phyloP scores from a whole-genome alignment of 2,797 vertebrate species.

The Mus spretus region DNA sequence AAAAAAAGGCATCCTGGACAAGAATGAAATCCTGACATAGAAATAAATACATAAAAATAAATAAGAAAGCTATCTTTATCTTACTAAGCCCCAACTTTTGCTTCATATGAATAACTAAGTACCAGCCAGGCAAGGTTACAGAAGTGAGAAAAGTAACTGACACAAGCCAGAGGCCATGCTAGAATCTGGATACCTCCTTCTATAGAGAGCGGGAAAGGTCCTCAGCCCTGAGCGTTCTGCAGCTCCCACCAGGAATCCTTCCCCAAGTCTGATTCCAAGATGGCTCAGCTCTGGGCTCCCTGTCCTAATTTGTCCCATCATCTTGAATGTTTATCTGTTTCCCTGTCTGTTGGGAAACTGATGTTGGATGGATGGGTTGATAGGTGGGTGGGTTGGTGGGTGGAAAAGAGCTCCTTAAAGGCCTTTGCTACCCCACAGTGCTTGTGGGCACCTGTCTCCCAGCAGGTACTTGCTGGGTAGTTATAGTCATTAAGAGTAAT shows the following conservation, averaged over 20 bases:
- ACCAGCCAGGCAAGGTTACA: neutral
- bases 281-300: neutral
- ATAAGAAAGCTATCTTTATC: neutral
- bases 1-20: neutral
- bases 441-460: neutral
- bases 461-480: neutral
- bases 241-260: neutral
- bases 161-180: neutral
- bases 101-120: neutral
- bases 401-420: neutral
- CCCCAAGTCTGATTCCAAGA: neutral
- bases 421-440: neutral
- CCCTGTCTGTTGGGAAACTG: neutral
- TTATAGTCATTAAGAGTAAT: neutral
- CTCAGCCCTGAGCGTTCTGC: neutral
- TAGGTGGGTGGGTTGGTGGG: fast-evolving
- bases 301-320: neutral
- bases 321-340: neutral
- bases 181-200: neutral
- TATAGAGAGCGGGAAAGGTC: neutral
- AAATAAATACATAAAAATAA: neutral
- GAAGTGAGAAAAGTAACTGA: neutral
- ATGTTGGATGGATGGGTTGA: neutral
- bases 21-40: neutral
- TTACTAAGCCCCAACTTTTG: neutral